phyloP scores from a whole-genome alignment of 2,888 invertebrate species.

The Calliscelio sp. region DNA sequence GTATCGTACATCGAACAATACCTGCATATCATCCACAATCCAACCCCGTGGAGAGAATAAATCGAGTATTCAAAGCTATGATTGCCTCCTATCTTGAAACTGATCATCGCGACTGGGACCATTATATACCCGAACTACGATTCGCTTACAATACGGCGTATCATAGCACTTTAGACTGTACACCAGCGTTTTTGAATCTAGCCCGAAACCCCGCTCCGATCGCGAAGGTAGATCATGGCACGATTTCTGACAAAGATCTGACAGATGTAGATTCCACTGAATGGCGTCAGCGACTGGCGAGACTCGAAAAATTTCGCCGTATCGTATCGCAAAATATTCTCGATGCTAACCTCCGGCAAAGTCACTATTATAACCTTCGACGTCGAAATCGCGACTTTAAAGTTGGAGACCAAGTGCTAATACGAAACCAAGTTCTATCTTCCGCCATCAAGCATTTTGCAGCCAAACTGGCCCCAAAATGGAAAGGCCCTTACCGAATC shows the following conservation, averaged over 20 bases:
- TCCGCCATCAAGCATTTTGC: neutral
- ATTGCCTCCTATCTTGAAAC: neutral
- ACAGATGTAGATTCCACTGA: no score
- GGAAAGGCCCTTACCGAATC: conserved; percentile 1
- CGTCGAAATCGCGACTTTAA: neutral
- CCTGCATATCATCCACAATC: conserved; percentile 18
- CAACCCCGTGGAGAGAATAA: conserved; percentile 26
- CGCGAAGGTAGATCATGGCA: no score
- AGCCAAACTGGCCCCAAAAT: neutral
- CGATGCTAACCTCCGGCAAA: neutral
- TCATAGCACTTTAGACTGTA: neutral
- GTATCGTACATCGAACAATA: no score
- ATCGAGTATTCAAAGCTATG: conserved; percentile 9
- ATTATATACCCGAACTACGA: neutral
- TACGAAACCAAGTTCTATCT: neutral
- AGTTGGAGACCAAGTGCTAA: neutral
- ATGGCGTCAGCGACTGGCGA: no score
- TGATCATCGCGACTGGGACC: conserved; percentile 11
- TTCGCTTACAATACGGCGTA: conserved; percentile 24
- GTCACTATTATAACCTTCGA: neutral
- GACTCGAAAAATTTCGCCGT: no score
- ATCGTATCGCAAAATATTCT: neutral
- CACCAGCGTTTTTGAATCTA: conserved; percentile 21
- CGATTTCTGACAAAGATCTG: no score
- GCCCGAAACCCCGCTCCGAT: neutral